These are phyloP conservation scores for Cygnus olor DNA, from an alignment of 2,797 vertebrate species.

Conservation along the genomic window DNA sequence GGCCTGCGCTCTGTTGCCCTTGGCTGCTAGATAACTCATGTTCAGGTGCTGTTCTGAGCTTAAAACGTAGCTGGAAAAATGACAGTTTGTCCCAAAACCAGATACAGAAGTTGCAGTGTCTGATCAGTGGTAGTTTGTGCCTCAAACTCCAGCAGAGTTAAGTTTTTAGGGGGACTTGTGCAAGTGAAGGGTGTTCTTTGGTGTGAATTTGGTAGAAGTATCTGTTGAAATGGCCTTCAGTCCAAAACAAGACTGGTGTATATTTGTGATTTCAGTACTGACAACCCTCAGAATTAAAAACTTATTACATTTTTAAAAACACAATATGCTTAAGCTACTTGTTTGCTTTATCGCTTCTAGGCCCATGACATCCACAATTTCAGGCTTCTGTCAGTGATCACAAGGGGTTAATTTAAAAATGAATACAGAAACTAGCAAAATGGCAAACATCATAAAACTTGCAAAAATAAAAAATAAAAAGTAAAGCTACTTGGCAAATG, in stretches of 20 bases:
- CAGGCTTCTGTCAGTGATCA: neutral
- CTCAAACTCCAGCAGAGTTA: neutral
- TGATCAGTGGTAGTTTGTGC: neutral
- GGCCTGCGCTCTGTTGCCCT: neutral
- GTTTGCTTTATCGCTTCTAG: neutral
- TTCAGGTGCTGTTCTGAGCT: neutral
- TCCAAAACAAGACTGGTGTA: neutral
- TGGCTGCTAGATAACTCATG: rapidly evolving
- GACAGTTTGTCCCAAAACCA: neutral
- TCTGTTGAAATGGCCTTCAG: neutral
- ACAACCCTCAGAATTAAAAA: neutral
- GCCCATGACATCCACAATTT: neutral
- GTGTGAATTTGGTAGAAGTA: neutral
- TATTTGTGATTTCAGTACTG: neutral
- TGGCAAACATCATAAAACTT: neutral
- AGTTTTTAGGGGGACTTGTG: neutral
- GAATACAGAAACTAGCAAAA: neutral
- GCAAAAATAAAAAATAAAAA: neutral
- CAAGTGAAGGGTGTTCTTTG: neutral
- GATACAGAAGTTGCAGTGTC: neutral
- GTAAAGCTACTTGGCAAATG: neutral
- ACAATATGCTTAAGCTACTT: neutral
- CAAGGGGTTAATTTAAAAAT: neutral
- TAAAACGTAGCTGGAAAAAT: neutral
- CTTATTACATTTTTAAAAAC: neutral